Conservation (phyloP, 2,888 invertebrate species). For the Troides aeacus region DNA sequence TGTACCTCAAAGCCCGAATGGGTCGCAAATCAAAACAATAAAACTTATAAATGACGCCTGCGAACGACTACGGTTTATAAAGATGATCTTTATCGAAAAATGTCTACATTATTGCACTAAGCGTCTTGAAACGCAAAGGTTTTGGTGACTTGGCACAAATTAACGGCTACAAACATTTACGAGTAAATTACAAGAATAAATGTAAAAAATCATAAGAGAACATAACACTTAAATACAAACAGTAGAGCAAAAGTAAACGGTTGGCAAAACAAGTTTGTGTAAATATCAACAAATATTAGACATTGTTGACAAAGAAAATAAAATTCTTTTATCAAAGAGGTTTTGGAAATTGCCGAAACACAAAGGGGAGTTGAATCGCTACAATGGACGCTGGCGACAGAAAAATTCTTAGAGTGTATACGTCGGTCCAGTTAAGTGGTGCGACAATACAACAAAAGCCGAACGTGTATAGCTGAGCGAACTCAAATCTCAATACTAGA, state of each 20-base stretch:
- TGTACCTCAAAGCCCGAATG: too few relatives aligned
- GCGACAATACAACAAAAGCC: slow-evolving; percentile 24
- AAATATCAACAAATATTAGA: slow-evolving; percentile 21
- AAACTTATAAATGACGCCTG: too few relatives aligned
- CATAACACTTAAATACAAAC: background rate
- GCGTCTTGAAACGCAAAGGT: too few relatives aligned
- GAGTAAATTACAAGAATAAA: background rate
- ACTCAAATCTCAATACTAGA: slow-evolving; percentile 19
- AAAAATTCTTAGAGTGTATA: slow-evolving; percentile 26
- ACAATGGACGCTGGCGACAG: slow-evolving; percentile 22
- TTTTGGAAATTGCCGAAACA: slow-evolving; percentile 24
- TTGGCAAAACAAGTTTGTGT: slow-evolving; percentile 11
- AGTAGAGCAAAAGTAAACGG: slow-evolving; percentile 6
- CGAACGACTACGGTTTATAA: too few relatives aligned
- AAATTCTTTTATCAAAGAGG: slow-evolving; percentile 14
- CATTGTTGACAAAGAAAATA: slow-evolving; percentile 14
- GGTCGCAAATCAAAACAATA: too few relatives aligned
- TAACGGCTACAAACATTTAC: too few relatives aligned
- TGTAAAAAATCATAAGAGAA: background rate
- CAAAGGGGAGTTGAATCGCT: slow-evolving; percentile 17
- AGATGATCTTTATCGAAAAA: too few relatives aligned
- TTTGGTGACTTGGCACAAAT: too few relatives aligned
- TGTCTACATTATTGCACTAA: too few relatives aligned
- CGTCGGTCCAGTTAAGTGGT: slow-evolving; percentile 20
- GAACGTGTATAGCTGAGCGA: slow-evolving; percentile 13